Evolutionary conservation across 2,888 invertebrate species (phyloP).

Genomic region (Drymonia ruficornis): DNA sequence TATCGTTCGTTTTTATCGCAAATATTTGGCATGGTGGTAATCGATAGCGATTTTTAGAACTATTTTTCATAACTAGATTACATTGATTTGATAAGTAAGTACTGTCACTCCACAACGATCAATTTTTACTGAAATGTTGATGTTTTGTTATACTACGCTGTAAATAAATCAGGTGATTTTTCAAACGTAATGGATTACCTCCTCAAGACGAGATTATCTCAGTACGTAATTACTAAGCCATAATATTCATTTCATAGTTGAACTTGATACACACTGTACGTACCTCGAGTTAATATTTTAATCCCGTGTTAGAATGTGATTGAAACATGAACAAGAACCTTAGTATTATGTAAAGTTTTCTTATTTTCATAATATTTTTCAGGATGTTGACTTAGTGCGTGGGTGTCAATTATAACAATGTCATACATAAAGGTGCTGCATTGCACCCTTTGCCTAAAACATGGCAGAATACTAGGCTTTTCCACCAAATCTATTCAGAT

Average conservation of each 20-base stretch:
- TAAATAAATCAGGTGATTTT: conserved; percentile 8
- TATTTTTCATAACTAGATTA: conserved; percentile 19
- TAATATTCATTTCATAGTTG: neutral
- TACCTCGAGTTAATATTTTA: neutral
- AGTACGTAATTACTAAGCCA: conserved; percentile 4
- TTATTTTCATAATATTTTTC: conserved; percentile 39
- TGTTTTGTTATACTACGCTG: neutral
- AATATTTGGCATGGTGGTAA: conserved; percentile 24
- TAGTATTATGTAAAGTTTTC: conserved; percentile 2
- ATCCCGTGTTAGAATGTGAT: neutral
- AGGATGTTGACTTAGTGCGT: conserved; percentile 66
- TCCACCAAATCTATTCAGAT: conserved; percentile 61
- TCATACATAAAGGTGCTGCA: conserved; percentile 73
- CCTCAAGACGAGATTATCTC: no score
- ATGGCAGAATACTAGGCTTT: conserved; percentile 54
- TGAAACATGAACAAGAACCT: neutral
- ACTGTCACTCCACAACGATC: neutral
- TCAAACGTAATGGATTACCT: conserved; percentile 1
- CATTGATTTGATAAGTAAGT: conserved; percentile 28
- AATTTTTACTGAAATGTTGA: neutral
- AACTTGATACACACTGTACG: conserved; percentile 1
- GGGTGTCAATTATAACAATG: conserved; percentile 49
- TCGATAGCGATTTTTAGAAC: conserved; percentile 25
- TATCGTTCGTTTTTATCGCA: conserved; percentile 31
- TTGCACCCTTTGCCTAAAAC: conserved; percentile 68